Conservation (phyloP, 2,888 invertebrate species). For the Rosalia funebris region DNA sequence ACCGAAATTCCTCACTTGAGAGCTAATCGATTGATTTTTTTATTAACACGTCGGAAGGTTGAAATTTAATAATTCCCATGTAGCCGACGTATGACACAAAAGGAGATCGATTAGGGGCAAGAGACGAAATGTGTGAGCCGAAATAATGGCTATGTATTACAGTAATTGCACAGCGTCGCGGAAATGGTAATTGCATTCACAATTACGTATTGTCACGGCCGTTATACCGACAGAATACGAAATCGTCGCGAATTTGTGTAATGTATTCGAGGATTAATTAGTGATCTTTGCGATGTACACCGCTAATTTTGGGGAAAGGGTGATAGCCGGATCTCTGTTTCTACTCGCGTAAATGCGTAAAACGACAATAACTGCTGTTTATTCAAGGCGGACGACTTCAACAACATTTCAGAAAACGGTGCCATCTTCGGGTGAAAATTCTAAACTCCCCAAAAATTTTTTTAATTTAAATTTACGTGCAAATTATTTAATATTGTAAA, state of each 20-base stretch:
- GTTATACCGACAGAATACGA: constrained; percentile 18
- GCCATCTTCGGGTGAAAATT: no score
- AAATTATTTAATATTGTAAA: no score
- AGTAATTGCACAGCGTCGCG: constrained; percentile 42
- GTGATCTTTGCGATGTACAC: background rate
- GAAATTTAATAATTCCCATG: constrained; percentile 19
- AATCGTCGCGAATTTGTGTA: constrained; percentile 25
- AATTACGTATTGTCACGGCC: constrained; percentile 29
- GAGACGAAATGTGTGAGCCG: constrained; percentile 25
- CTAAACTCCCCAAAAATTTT: no score
- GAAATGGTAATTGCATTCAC: constrained; percentile 44
- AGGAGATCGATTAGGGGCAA: constrained; percentile 31
- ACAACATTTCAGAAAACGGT: no score
- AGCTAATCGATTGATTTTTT: background rate
- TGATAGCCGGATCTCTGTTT: constrained; percentile 9
- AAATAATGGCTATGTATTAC: constrained; percentile 43
- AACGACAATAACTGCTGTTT: no score
- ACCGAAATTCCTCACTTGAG: background rate
- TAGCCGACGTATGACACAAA: constrained; percentile 27
- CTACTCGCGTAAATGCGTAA: background rate
- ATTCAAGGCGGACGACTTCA: no score
- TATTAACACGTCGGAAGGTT: constrained; percentile 11
- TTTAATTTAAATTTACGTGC: no score
- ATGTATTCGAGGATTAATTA: constrained; percentile 7
- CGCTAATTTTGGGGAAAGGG: background rate